Base-by-base conservation (phyloP, 2,113 vertebrate species). In the Hystrix cristata region DNA sequence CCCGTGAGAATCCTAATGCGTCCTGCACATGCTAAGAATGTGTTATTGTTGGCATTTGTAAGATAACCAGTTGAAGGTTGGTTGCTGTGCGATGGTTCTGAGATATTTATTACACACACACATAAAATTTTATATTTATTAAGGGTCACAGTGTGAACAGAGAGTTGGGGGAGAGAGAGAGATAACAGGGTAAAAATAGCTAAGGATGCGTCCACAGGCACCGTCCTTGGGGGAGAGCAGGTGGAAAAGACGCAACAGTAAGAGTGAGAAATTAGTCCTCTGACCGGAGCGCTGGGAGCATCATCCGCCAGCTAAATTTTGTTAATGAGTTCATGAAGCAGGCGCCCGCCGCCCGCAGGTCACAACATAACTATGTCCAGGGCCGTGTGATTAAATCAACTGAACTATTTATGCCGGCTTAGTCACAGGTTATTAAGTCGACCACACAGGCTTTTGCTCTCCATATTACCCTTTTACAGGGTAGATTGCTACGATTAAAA, bases 121-220 rank as follows among this genome's bases (percentile, higher is more conserved):
- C 38, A 38, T 38, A 38, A 38, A 38, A 38, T 83, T 85, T 95
- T 86, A 53, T 64, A 64, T 95, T 95, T 97, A 79, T 85, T 72
- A 57, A 90, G 60, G 87, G 53, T 64, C 43, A 46, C 38, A 67
- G 43, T 13, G 46, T 23, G 87, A 67, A 60, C 87, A 57, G 46
- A 89, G 85, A 84, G 69, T 87, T 65, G 90, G 78, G 12, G 38
- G 94, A 55, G 74, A 16, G 46, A 90, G 67, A 91, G 38, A 16
- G 84, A 81, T 89, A 94, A 92, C 15, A 38, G 93, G 94, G 74
- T 95, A 98, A 96, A 98, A 97, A 97, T 97, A 98, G 97, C 96
- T 43, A 14, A 92, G 25, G 87, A 31, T 72, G 29, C 43, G 95
- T 43, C 78, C 94, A 90, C 84, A 46, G 90, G 95, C 93, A 90